Evolutionary conservation across 2,888 invertebrate genomes (phyloP).

Genomic region (Pachymerium ferrugineum): DNA sequence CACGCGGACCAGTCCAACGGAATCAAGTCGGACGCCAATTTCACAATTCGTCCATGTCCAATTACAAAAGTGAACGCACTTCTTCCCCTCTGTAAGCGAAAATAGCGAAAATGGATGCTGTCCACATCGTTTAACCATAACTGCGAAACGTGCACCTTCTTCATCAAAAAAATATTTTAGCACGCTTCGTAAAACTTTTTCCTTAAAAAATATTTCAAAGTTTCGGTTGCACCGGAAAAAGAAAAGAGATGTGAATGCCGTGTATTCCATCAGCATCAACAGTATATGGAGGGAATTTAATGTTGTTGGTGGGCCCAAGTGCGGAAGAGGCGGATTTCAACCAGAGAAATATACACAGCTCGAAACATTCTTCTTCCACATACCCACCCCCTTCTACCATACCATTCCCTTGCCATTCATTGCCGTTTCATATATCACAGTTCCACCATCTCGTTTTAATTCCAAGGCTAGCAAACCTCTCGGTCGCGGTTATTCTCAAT

Average conservation of each 20-base stretch:
- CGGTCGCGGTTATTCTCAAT: too few species aligned
- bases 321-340: slow-evolving; percentile 23
- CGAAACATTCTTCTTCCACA: slow-evolving; percentile 1
- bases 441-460: too few species aligned
- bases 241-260: slow-evolving; percentile 16
- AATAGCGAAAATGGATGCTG: not conserved
- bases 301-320: slow-evolving; percentile 2
- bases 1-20: slow-evolving; percentile 11
- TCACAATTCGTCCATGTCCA: slow-evolving; percentile 6
- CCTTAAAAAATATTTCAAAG: not conserved
- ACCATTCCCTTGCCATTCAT: not conserved
- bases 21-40: slow-evolving; percentile 22
- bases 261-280: slow-evolving; percentile 24
- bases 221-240: not conserved
- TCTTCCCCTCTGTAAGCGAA: not conserved
- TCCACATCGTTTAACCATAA: not conserved
- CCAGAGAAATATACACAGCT: slow-evolving; percentile 15
- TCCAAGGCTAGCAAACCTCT: too few species aligned
- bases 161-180: not conserved
- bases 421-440: too few species aligned
- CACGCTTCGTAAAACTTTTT: not conserved
- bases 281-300: slow-evolving; percentile 27
- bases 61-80: slow-evolving; percentile 3
- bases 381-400: not conserved
- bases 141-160: not conserved